Evolutionary conservation across 2,888 invertebrate species (phyloP).

Genomic region (Acronicta psi): DNA sequence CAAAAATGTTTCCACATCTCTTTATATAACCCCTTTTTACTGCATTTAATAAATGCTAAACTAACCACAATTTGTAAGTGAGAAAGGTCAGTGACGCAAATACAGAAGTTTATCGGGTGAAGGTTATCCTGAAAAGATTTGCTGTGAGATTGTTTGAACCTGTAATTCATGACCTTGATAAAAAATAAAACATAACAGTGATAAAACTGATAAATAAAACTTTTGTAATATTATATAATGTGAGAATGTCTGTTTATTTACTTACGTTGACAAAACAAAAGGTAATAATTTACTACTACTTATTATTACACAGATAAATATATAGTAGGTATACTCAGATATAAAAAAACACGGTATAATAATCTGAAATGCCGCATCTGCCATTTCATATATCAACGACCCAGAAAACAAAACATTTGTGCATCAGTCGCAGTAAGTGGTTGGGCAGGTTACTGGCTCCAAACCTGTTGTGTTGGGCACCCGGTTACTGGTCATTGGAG

Average conservation of each 20-base stretch:
- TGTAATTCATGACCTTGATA: too few species aligned
- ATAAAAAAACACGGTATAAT: too few species aligned
- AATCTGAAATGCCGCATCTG: constrained; percentile 29
- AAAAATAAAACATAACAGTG: neutral
- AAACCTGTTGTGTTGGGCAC: constrained; percentile 70
- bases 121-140: too few species aligned
- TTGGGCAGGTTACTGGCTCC: constrained; percentile 42
- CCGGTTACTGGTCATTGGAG: constrained; percentile 67
- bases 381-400: constrained; percentile 13
- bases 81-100: too few species aligned
- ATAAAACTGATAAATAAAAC: too few species aligned
- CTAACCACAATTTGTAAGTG: too few species aligned
- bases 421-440: constrained; percentile 56
- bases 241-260: neutral
- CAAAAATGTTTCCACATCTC: too few species aligned
- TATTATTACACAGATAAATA: neutral
- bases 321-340: neutral
- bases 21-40: too few species aligned
- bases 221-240: neutral
- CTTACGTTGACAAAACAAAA: neutral
- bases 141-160: too few species aligned
- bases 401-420: constrained; percentile 32
- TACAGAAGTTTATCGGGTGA: too few species aligned
- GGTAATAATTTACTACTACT: neutral
- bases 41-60: too few species aligned